Evolutionary conservation across 2,113 vertebrate genomes (phyloP).

Genomic region (Myiopsitta monachus): DNA sequence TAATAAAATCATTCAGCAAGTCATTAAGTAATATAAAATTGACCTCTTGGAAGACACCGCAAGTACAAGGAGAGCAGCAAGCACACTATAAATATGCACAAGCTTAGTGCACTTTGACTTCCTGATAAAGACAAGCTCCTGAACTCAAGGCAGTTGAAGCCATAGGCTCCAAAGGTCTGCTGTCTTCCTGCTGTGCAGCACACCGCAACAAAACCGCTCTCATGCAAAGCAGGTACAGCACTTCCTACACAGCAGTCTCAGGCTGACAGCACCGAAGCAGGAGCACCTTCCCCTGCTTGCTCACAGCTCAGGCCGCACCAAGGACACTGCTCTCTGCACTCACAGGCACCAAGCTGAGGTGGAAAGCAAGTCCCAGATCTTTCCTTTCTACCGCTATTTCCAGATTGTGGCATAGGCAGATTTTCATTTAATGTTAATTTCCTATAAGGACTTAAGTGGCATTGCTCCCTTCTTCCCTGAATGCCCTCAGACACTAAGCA

Average conservation of each 20-base stretch:
- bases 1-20: not conserved
- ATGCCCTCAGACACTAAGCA: not conserved
- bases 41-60: fast-evolving
- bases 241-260: not conserved
- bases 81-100: not conserved
- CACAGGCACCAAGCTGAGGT: not conserved
- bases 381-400: not conserved
- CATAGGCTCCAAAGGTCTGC: fast-evolving
- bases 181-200: not conserved
- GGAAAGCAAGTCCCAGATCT: not conserved
- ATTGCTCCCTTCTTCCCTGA: not conserved
- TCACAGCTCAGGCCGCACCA: not conserved
- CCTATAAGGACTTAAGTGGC: not conserved
- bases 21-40: not conserved
- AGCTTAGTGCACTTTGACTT: not conserved
- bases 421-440: not conserved
- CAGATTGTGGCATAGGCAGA: not conserved
- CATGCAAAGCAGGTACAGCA: not conserved
- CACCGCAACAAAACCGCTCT: not conserved
- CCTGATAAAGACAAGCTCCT: not conserved
- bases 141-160: not conserved
- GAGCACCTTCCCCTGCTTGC: not conserved
- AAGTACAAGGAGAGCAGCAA: not conserved
- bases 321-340: not conserved
- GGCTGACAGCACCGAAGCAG: not conserved